A percentile compares a stretch with the other conserved stretches of the same genome.
These are phyloP conservation scores for Rhea pennata DNA, from an alignment of 2,113 vertebrate genomes.

Conservation along the genomic window DNA sequence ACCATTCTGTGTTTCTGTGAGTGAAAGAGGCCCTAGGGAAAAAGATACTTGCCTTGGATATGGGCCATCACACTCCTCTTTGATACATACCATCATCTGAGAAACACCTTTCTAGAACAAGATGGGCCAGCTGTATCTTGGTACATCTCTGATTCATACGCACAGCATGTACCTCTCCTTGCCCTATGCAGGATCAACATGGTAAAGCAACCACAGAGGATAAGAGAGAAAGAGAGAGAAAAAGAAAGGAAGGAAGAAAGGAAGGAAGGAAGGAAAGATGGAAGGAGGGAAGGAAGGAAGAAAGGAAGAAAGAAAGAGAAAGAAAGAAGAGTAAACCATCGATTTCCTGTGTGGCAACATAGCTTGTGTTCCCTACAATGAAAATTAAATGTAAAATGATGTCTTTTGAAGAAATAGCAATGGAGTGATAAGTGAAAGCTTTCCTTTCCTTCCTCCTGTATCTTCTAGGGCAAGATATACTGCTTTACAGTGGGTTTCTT, in stretches of 20 bases:
- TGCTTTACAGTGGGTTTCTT: neutral
- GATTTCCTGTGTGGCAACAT: neutral
- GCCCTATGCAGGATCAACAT: neutral
- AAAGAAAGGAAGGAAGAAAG: too few species aligned
- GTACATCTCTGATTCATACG: neutral
- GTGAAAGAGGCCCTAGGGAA: neutral
- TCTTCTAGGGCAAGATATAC: neutral
- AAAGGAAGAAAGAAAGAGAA: too few species aligned
- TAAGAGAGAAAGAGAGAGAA: too few species aligned
- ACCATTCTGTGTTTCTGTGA: too few species aligned
- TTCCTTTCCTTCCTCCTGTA: neutral
- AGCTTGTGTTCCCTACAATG: neutral
- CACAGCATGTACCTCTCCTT: neutral
- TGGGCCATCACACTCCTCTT: neutral
- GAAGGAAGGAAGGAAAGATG: too few species aligned
- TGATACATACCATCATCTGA: neutral
- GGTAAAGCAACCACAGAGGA: neutral
- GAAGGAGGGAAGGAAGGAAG: too few species aligned
- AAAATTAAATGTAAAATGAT: constrained; percentile 5
- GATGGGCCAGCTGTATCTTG: neutral
- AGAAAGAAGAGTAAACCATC: neutral
- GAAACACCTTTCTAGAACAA: neutral
- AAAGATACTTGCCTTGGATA: neutral
- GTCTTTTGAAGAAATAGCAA: neutral
- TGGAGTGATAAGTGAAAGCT: neutral